These are phyloP conservation scores for Taeniopygia guttata DNA, from an alignment of 2,797 vertebrate genomes.

Conservation along the genomic window DNA sequence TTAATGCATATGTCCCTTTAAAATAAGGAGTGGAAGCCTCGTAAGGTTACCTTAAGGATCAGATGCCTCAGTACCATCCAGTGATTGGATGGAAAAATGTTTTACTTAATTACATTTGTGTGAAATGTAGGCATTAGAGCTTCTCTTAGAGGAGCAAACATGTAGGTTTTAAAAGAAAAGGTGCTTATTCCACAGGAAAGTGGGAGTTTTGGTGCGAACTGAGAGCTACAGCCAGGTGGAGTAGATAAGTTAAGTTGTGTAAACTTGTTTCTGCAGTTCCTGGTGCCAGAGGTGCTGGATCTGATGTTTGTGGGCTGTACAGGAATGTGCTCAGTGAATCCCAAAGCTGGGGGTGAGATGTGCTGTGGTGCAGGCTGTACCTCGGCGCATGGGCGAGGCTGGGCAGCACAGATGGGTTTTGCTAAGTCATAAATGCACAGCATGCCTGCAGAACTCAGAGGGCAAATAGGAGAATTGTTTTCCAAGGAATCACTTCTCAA, in stretches of 20 bases:
- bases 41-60: neutral
- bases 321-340: neutral
- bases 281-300: neutral
- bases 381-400: neutral
- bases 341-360: too few relatives aligned
- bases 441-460: neutral
- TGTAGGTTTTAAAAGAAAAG: neutral
- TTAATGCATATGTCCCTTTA: neutral
- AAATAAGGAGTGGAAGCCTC: neutral
- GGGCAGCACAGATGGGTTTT: accelerated
- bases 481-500: neutral
- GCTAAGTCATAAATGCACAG: neutral
- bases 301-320: accelerated
- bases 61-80: neutral
- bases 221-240: neutral
- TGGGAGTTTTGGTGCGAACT: neutral
- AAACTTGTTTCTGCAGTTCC: accelerated
- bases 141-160: neutral
- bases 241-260: neutral
- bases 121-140: neutral
- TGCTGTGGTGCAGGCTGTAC: accelerated
- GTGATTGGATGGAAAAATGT: neutral
- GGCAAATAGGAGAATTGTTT: neutral
- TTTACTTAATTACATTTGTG: neutral
- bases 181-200: accelerated